Base-by-base conservation (phyloP, 2,888 invertebrate species). In the Tiliacea citrago region DNA sequence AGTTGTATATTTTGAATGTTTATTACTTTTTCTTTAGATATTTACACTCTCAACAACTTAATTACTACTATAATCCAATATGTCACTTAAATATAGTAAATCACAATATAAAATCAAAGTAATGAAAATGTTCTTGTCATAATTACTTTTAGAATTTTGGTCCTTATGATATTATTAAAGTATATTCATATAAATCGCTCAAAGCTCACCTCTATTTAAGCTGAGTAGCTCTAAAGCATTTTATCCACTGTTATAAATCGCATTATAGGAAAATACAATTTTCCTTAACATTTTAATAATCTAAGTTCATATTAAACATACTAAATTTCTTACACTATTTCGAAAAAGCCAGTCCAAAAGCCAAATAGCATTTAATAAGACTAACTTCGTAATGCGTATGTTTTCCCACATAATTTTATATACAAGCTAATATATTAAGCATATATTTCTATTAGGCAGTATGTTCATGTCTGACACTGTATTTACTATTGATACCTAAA, bases 321-420 rank as follows among this genome's bases (percentile, higher is more conserved):
- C 89, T 91, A 91, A 91, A 89, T 90, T 90, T 92, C 92, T 93
- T 92, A 93, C 69, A 90, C 93, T 95, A 95, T 91, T 90, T 92
- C 86, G 89, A 93, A 93, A 92, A 94, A 95, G 96, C 95, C 94
- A 95, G 95, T 95, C 94, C 91, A 93, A 92, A 95, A 95, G 95
- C 94, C 92, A 92, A 93, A 92, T 90, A 90, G 94, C 95, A 93
- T 93, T 93, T 92, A 91, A 92, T 94, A 94, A 94, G 91, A 94
- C 95, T 96, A 96, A 93, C 92, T 93, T 92, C 92, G 94, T 96
- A 96, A 96, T 94, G 96, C 96, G 96, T 95, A 96, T 96, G 93
- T 94, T 96, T 96, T 96, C 96, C 96, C 96, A 96, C 95, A 95
- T 92, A 95, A 91, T 92, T 95, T 94, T 94, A 95, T 91, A 90